phyloP scores from a whole-genome alignment of 1,140 invertebrate genomes.

The Heliconius eleuchia region DNA sequence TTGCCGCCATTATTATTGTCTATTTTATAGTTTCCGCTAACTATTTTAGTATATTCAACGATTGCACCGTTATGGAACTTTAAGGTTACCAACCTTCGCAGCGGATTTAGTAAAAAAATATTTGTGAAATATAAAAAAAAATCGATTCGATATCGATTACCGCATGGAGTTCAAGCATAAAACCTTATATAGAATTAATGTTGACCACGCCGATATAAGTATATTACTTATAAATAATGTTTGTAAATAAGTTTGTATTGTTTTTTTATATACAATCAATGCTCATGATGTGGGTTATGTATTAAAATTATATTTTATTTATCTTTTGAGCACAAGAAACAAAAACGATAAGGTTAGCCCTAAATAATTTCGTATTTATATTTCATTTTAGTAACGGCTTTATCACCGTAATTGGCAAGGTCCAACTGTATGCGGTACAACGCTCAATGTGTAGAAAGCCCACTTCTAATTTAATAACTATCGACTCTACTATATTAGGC shows the following conservation, averaged over 20 bases:
- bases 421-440: conserved; percentile 52
- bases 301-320: background rate
- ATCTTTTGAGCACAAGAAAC: background rate
- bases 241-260: background rate
- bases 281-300: background rate
- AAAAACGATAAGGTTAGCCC: background rate
- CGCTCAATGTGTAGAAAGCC: conserved; percentile 51
- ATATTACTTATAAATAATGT: background rate
- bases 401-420: conserved; percentile 51
- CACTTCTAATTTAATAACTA: conserved; percentile 47
- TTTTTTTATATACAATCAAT: background rate
- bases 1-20: conserved; percentile 57
- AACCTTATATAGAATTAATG: background rate
- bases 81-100: conserved; percentile 18
- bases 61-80: conserved; percentile 53
- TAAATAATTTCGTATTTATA: background rate
- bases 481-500: conserved; percentile 52
- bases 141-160: too few relatives aligned
- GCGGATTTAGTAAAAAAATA: background rate
- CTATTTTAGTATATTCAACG: conserved; percentile 50
- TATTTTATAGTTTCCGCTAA: conserved; percentile 59
- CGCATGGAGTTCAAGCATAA: too few relatives aligned
- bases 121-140: background rate
- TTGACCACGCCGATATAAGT: background rate
- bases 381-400: conserved; percentile 66